Base-by-base conservation (phyloP, 2,797 vertebrate genomes). In the Nasua narica region DNA sequence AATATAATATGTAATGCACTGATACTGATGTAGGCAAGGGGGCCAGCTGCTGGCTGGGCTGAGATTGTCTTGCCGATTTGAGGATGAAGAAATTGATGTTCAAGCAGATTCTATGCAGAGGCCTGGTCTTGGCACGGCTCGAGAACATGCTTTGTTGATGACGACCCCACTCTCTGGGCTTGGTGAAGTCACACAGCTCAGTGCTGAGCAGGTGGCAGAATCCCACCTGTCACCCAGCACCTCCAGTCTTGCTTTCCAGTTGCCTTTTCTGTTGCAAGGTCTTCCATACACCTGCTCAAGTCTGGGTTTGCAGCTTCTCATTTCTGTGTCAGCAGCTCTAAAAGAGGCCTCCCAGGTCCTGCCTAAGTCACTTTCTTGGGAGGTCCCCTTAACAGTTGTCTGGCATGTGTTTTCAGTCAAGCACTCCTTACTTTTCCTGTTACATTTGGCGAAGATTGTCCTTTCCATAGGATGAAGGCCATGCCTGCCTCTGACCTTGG, bases 151-250 rank as follows among this genome's bases (percentile, higher is more conserved):
- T 67, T 35, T 74, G 48, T 60, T 25, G 50, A 12, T 50, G 19
- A 54, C 1, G 21, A 13, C 23, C 1, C 70, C 25, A 16, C 48
- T 85, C 48, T 14, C 40, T 1, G 7, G 12, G 13, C 46, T 32
- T 29, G 1, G 4, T 3, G 40, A 50, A 7, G 19, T 29, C 40
- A 14, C 12, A 0, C 32, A 35, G 25, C 67, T 15, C 3, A 5
- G 52, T 54, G 32, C 18, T 65, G 37, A 5, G 29, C 85, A 27
- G 25, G 32, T 25, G 19, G 50, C 40, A 23, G 0, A 25, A 27
- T 72, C 27, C 82, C 2, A 6, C 37, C 32, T 14, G 25, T 65
- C 32, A 16, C 25, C 32, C 29, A 27, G 65, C 1, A 7, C 32
- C 52, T 35, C 0, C 32, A 16, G 19, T 50, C 43, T 4, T 40